Conservation (phyloP, 2,888 invertebrate genomes). For the Thyatira batis region DNA sequence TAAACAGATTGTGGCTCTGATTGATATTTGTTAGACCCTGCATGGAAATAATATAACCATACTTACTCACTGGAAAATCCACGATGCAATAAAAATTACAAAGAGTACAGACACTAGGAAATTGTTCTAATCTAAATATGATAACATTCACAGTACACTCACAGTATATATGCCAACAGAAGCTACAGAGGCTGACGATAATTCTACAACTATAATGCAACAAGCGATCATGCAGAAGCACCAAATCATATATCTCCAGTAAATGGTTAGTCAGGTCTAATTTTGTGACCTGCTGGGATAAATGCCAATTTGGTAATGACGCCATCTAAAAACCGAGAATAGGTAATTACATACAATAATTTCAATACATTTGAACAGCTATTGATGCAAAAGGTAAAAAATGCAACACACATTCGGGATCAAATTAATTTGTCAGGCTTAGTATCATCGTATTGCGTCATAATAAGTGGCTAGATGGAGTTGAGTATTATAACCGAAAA, state of each 20-base stretch:
- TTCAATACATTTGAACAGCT: constrained; percentile 19
- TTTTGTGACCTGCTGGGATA: constrained; percentile 22
- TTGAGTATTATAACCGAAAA: too few relatives aligned
- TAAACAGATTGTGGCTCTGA: background rate
- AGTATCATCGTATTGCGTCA: background rate
- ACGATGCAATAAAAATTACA: constrained; percentile 6
- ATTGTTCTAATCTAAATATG: background rate
- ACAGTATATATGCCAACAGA: constrained; percentile 20
- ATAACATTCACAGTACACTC: background rate
- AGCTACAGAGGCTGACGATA: constrained; percentile 41
- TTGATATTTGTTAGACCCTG: background rate
- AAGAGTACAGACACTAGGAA: constrained; percentile 9
- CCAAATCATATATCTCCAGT: constrained; percentile 18
- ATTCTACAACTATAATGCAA: constrained; percentile 14
- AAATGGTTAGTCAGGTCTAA: constrained; percentile 21
- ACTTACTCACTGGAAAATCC: constrained; percentile 6
- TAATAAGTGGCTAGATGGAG: background rate
- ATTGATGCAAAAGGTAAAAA: background rate
- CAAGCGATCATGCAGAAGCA: constrained; percentile 51
- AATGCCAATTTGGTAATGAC: constrained; percentile 36
- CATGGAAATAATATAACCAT: background rate
- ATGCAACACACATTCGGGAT: background rate
- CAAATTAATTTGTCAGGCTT: background rate
- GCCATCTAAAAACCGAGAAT: constrained; percentile 47
- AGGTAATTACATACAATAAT: constrained; percentile 15